Conservation (phyloP, 2,113 vertebrate species). For the Gallinago undulata region DNA sequence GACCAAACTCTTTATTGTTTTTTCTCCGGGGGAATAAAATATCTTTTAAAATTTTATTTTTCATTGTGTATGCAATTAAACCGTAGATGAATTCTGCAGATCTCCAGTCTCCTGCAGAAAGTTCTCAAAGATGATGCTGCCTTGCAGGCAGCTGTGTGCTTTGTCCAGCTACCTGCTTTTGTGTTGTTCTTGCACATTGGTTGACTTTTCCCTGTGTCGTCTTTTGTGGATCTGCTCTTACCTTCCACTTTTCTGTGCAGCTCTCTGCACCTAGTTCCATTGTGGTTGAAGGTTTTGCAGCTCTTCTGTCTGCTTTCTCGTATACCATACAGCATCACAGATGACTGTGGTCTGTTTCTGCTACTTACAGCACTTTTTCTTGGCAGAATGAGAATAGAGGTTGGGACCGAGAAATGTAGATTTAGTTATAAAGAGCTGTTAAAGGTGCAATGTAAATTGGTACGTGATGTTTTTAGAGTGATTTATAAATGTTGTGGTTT, state of each 20-base stretch:
- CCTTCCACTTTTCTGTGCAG: background rate
- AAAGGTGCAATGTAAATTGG: background rate
- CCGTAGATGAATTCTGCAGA: background rate
- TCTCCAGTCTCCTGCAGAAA: background rate
- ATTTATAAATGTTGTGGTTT: background rate
- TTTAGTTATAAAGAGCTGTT: background rate
- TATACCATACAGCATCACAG: rapidly evolving
- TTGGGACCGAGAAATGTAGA: background rate
- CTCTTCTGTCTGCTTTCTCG: background rate
- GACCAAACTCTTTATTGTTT: background rate
- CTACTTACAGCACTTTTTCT: background rate
- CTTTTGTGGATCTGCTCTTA: background rate
- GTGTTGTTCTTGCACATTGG: background rate
- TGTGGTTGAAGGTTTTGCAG: background rate
- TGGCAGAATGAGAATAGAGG: background rate
- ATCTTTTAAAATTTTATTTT: background rate
- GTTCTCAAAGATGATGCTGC: background rate
- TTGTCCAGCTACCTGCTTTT: background rate
- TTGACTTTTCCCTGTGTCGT: background rate
- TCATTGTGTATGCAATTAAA: background rate
- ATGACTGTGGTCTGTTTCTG: background rate
- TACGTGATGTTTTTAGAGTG: background rate
- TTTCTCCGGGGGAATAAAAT: background rate
- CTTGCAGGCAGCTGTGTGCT: background rate
- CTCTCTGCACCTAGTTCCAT: background rate